phyloP scores from a whole-genome alignment of 1,140 invertebrate genomes.

The Aporrectodea caliginosa region DNA sequence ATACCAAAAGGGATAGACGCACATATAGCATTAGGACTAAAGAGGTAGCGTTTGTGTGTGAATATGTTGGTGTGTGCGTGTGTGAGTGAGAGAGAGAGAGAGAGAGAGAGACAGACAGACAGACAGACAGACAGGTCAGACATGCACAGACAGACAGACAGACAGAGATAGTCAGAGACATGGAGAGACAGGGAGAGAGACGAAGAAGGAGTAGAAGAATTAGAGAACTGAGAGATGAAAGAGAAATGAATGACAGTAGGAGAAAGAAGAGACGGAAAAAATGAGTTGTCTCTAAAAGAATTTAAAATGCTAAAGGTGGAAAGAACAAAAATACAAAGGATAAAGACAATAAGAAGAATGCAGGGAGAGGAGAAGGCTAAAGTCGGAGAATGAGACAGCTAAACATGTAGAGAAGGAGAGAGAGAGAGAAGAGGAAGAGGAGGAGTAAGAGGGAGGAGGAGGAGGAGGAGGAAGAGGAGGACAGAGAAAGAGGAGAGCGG shows the following conservation, averaged over 20 bases:
- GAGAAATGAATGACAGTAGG: not conserved
- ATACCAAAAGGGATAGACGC: too few relatives aligned
- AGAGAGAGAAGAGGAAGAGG: not conserved
- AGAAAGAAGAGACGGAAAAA: too few relatives aligned
- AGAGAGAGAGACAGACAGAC: not conserved
- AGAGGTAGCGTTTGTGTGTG: too few relatives aligned
- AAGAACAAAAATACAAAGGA: too few relatives aligned
- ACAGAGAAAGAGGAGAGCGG: not conserved
- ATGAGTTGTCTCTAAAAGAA: too few relatives aligned
- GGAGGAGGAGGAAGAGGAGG: not conserved
- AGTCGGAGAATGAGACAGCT: too few relatives aligned
- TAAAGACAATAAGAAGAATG: too few relatives aligned
- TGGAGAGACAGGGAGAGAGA: not conserved
- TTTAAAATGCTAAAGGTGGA: too few relatives aligned
- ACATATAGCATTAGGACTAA: too few relatives aligned
- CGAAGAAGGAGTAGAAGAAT: not conserved
- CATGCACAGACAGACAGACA: conserved; percentile 1
- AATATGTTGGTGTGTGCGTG: too few relatives aligned
- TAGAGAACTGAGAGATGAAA: not conserved
- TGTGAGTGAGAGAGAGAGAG: not conserved
- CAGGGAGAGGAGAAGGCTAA: too few relatives aligned
- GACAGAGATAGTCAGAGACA: too few relatives aligned
- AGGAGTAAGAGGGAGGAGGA: not conserved
- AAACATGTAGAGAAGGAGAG: not conserved
- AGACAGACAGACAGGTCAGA: not conserved